Conservation (phyloP, 1,140 invertebrate species). For the Bradynema listronoti region DNA sequence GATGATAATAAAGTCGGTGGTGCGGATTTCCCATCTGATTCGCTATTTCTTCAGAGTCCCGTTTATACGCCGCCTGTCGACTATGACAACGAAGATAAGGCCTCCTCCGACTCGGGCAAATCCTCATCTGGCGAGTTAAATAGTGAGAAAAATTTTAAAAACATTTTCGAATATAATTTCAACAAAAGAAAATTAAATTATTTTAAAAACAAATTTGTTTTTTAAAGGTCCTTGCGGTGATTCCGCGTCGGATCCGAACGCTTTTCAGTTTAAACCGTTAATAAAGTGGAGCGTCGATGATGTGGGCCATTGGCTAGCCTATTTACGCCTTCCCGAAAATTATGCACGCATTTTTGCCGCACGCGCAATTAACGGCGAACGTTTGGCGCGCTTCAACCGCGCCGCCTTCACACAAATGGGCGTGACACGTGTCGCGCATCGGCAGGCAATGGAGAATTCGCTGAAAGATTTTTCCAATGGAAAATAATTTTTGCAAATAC, state of each 20-base stretch:
- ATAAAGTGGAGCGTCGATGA: conserved; percentile 61
- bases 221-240: conserved; percentile 1
- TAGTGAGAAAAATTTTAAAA: conserved; percentile 1
- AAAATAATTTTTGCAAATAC: no score
- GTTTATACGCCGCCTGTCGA: conserved; percentile 48
- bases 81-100: conserved; percentile 21
- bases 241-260: background rate
- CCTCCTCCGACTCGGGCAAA: conserved; percentile 10
- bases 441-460: conserved; percentile 62
- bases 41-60: conserved; percentile 19
- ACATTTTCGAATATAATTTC: conserved; percentile 10
- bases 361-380: conserved; percentile 60
- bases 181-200: background rate
- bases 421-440: conserved; percentile 63
- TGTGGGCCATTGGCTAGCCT: conserved; percentile 62
- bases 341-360: conserved; percentile 61
- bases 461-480: conserved; percentile 15
- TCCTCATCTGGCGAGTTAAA: background rate
- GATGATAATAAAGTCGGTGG: background rate
- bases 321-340: conserved; percentile 60
- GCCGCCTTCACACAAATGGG: conserved; percentile 62
- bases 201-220: background rate
- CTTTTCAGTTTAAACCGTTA: conserved; percentile 57
- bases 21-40: conserved; percentile 8
- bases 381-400: conserved; percentile 62